Evolutionary conservation across 2,797 vertebrate species (phyloP), one percentile per base, ranked within the genome.

Genomic region (Peromyscus melanophrys): DNA sequence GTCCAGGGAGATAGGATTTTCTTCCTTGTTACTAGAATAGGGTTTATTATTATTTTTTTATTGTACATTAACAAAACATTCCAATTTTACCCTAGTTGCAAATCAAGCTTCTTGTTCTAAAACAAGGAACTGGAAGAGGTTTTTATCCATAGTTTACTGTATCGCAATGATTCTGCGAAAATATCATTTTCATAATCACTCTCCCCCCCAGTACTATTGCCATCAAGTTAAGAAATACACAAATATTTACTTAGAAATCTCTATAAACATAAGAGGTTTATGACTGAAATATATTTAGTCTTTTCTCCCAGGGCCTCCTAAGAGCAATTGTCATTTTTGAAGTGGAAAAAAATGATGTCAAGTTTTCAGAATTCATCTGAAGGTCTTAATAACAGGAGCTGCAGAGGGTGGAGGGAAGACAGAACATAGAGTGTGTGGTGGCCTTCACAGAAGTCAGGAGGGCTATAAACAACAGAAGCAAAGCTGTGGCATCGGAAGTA

Each of bases 241-340:
- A 97, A 84, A 94, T 95, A 97, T 96, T 94, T 97, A 95, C 82
- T 95, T 75, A 88, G 57, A 96, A 96, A 96, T 92, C 11, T 83
- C 73, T 76, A 31, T 95, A 67, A 89, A 61, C 16, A n/a, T 77
- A 59, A 94, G 82, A 3, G 0, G 4, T 52, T 95, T 89, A 89
- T 40, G 46, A 89, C 34, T 90, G 34, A 69, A 43, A 2, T 88
- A 46, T 83, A 89, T 80, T 89, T 89, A 71, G 29, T 96, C 57
- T 90, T 85, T 90, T 6, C 19, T 92, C 16, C 9, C 27, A 49
- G 59, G 49, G 31, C 8, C 6, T 94, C 80, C 65, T 37, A 12
- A 75, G 77, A 94, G 46, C 78, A 55, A 21, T 0, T 67, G 29
- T 27, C 40, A 73, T 85, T 96, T 46, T 87, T 87, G 59, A 94